Base-by-base conservation (phyloP, 2,113 vertebrate genomes). In the Psammodynastes pulverulentus region DNA sequence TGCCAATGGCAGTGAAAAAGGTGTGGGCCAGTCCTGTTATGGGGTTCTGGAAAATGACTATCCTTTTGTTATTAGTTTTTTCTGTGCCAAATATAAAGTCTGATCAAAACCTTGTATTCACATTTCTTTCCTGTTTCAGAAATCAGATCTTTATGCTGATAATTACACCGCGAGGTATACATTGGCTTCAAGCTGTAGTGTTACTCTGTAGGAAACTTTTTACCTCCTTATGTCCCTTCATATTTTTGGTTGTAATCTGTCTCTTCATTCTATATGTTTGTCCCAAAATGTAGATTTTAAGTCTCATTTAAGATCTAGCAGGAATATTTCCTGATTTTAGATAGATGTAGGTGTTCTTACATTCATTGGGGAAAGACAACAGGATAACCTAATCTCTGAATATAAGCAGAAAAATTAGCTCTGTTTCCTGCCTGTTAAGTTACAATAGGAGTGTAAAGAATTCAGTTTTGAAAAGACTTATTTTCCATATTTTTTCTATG, bases 121-220 rank as follows among this genome's bases (percentile, higher is more conserved):
- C 89, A 2, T 93, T 93, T 29, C 89, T 49, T 85, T 1, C 2
- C 62, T n/a, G 17, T 90, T 95, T 90, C 86, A 8, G 54, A 43
- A 13, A 34, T 0, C 0, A 93, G 87, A 43, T 90, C 39, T 58
- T 89, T 67, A 15, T 48, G 45, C 9, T 89, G 58, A 39, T 94
- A 72, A 88, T 67, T 89, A 87, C 23, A 48, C 45, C 84, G 1
- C 87, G 51, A 86, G 62, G 15, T 88, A 45, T 72, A 43, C 89
- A 94, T 94, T 85, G 21, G 29, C n/a, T 34, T 92, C 54, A 92
- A 34, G 5, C 88, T 94, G 1, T 90, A 90, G 29, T 58, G 7
- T 89, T 9, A 94, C 46, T 54, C 3, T 10, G 43, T 4, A 89
- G 21, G 23, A 43, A 91, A 88, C 58, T 19, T 49, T 21, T 4